Percentiles rank a stretch among this genome's conserved stretches.
These are phyloP conservation scores for Sterrhoptilus dennistouni DNA, from an alignment of 2,113 vertebrate genomes.

Conservation along the genomic window DNA sequence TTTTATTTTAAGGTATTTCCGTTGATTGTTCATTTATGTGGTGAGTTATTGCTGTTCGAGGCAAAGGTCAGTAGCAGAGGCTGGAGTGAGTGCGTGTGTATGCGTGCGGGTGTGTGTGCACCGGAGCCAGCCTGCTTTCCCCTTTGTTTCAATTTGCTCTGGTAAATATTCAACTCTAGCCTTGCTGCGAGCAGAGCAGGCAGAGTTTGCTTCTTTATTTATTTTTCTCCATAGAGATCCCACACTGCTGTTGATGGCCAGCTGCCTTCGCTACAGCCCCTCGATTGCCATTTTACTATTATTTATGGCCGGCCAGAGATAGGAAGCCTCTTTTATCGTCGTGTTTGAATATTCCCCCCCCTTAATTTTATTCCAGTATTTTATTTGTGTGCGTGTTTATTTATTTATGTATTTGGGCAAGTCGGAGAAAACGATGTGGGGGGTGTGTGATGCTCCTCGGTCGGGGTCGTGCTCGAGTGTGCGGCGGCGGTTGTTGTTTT, in stretches of 20 bases:
- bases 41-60: constrained; percentile 89
- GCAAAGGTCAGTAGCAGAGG: constrained; percentile 88
- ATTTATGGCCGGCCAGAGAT: constrained; percentile 44
- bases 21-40: constrained; percentile 95
- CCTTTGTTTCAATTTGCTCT: constrained; percentile 78
- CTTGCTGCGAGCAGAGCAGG: constrained; percentile 25
- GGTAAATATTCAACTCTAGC: constrained; percentile 55
- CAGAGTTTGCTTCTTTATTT: constrained; percentile 52
- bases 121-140: constrained; percentile 67
- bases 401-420: not conserved
- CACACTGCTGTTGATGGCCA: constrained; percentile 28
- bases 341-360: not conserved
- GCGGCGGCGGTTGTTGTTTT: constrained; percentile 23
- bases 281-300: constrained; percentile 37
- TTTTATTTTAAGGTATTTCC: constrained; percentile 99
- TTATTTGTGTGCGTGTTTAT: not conserved
- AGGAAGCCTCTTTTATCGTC: not conserved
- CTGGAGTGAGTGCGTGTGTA: constrained; percentile 67
- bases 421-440: not conserved
- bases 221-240: constrained; percentile 46
- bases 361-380: not conserved
- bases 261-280: constrained; percentile 28
- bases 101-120: constrained; percentile 58
- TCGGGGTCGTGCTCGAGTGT: constrained; percentile 21
- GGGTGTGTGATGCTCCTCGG: not conserved